These are phyloP conservation scores for Agriopis aurantiaria DNA, from an alignment of 2,888 invertebrate genomes.

Conservation along the genomic window DNA sequence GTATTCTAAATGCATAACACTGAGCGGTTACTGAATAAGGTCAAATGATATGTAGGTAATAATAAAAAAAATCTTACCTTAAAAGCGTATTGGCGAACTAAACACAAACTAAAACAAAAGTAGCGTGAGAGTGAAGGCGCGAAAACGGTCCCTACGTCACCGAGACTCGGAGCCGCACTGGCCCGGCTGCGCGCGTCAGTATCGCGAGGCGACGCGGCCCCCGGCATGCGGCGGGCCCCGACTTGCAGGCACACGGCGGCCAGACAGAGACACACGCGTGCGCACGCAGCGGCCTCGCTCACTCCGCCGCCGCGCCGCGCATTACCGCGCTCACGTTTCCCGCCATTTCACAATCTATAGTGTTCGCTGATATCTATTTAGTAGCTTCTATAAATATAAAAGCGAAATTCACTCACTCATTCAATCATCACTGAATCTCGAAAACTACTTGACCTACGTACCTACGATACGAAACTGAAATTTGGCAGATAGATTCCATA, in stretches of 20 bases:
- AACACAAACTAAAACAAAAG: constrained; percentile 44
- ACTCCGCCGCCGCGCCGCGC: background rate
- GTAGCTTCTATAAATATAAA: too few species aligned
- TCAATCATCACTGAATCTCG: too few species aligned
- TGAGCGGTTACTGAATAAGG: background rate
- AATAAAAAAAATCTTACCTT: constrained; percentile 43
- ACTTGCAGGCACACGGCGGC: constrained; percentile 15
- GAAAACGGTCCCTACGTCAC: constrained; percentile 44
- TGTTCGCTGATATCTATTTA: too few species aligned
- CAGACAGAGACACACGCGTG: constrained; percentile 12
- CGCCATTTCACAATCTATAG: constrained; percentile 9
- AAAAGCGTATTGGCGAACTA: constrained; percentile 30
- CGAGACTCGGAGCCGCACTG: constrained; percentile 33
- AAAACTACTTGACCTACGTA: too few species aligned
- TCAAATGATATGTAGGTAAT: constrained; percentile 4
- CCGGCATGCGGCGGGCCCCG: constrained; percentile 11
- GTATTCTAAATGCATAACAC: background rate
- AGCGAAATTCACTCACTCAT: too few species aligned
- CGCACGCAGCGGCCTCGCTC: constrained; percentile 5
- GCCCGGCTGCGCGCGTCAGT: constrained; percentile 22
- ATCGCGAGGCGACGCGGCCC: constrained; percentile 16
- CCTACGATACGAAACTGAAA: too few species aligned
- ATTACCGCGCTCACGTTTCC: constrained; percentile 5
- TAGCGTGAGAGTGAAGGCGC: constrained; percentile 38
- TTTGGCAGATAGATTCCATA: too few species aligned